These are phyloP conservation scores for Cryptomyrus ogoouensis DNA, from an alignment of 2,113 vertebrate genomes.

Conservation along the genomic window DNA sequence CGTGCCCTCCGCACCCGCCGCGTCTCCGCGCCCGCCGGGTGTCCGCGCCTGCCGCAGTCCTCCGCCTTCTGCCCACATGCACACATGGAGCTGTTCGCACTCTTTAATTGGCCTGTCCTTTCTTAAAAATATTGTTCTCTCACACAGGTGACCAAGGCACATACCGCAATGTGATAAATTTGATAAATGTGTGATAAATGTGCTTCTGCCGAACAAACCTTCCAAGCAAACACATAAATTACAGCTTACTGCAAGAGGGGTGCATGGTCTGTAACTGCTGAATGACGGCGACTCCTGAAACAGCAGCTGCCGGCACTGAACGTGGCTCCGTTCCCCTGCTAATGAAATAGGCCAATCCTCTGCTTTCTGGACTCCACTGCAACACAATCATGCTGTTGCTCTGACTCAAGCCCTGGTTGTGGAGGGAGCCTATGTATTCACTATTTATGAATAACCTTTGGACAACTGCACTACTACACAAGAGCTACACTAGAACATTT, in stretches of 20 bases:
- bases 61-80: background rate
- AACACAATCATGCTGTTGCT: background rate
- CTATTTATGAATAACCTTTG: background rate
- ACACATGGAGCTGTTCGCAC: background rate
- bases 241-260: background rate
- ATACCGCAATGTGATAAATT: constrained; percentile 6
- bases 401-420: background rate
- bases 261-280: background rate
- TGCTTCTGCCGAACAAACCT: constrained; percentile 15
- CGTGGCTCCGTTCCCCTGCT: background rate
- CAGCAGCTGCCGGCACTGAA: constrained; percentile 14
- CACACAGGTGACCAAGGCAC: constrained; percentile 1
- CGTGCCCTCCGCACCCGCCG: background rate
- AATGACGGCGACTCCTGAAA: constrained; percentile 13
- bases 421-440: background rate
- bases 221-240: constrained; percentile 21
- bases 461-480: background rate
- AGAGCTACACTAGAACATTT: background rate
- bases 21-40: background rate
- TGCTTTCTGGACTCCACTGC: background rate
- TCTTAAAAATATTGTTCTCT: background rate
- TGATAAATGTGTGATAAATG: background rate
- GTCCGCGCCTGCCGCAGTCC: background rate
- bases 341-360: constrained; percentile 11
- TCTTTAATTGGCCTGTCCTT: constrained; percentile 12